These are phyloP conservation scores for Lamprologus ornatipinnis DNA, from an alignment of 2,113 vertebrate species.

Conservation along the genomic window DNA sequence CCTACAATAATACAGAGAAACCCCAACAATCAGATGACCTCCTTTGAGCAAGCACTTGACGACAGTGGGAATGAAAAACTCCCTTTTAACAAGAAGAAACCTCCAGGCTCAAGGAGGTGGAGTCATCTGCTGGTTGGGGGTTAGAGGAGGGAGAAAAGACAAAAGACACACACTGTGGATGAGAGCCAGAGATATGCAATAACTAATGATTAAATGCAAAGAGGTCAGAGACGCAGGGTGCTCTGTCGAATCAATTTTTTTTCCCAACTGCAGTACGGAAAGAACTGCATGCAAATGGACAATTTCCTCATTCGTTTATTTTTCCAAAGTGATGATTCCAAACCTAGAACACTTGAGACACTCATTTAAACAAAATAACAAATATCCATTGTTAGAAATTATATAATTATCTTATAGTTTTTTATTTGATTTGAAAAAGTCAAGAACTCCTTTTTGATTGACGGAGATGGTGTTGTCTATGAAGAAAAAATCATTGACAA, in stretches of 20 bases:
- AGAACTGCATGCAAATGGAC: not conserved
- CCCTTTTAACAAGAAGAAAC: not conserved
- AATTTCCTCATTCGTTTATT: not conserved
- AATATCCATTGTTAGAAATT: not conserved
- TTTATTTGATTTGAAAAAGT: not conserved
- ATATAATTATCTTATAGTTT: not conserved
- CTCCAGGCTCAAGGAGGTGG: rapidly evolving
- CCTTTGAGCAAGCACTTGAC: not conserved
- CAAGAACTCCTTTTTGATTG: not conserved
- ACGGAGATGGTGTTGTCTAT: not conserved
- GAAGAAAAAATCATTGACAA: not conserved
- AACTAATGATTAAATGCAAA: not conserved
- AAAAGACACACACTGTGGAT: not conserved
- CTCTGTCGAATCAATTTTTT: not conserved
- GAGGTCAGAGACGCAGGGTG: not conserved
- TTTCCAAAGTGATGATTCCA: not conserved
- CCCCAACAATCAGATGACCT: not conserved
- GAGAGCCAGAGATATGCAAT: not conserved
- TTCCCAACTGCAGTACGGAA: rapidly evolving
- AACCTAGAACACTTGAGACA: not conserved
- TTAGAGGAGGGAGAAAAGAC: rapidly evolving
- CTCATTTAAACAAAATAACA: not conserved
- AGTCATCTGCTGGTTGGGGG: not conserved
- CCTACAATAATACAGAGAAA: not conserved
- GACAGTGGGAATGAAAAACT: not conserved